Evolutionary conservation across 1,140 invertebrate genomes (phyloP).

Genomic region (Latrodectus geometricus): DNA sequence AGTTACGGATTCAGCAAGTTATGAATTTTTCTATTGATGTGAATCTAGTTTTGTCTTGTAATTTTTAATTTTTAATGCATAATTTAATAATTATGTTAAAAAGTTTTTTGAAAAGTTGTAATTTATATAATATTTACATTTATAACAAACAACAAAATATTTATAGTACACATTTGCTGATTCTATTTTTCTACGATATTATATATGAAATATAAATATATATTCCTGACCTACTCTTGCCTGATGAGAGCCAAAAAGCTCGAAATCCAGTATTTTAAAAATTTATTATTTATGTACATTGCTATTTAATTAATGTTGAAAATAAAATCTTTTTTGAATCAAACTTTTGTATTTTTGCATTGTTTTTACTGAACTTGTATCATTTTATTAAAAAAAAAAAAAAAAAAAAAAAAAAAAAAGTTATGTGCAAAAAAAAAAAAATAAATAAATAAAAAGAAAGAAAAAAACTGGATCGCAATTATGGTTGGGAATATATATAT

Average conservation of each 20-base stretch:
- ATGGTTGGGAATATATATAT: not conserved
- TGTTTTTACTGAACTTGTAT: not conserved
- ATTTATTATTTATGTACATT: not conserved
- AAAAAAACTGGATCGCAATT: slow-evolving; percentile 1
- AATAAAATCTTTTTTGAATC: not conserved
- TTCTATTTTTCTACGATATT: not conserved
- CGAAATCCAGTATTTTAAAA: slow-evolving; percentile 48
- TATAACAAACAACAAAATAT: not conserved
- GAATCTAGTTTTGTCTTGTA: not conserved
- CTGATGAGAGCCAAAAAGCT: slow-evolving; percentile 58
- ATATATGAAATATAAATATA: slow-evolving; percentile 16
- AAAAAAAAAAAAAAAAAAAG: not conserved
- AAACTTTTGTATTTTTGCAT: not conserved
- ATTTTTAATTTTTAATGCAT: not conserved
- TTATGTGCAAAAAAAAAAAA: too few relatives aligned
- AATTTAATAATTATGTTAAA: not conserved
- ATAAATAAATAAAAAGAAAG: not conserved
- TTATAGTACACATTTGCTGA: not conserved
- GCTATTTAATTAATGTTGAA: not conserved
- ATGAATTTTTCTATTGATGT: not conserved
- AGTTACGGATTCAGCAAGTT: too few relatives aligned
- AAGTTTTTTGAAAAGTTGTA: not conserved
- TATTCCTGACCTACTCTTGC: slow-evolving; percentile 51
- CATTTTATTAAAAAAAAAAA: too few relatives aligned
- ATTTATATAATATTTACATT: not conserved